Percentiles rank a stretch among this genome's conserved stretches.
These are phyloP conservation scores for Iguana delicatissima DNA, from an alignment of 2,797 vertebrate species.

Conservation along the genomic window DNA sequence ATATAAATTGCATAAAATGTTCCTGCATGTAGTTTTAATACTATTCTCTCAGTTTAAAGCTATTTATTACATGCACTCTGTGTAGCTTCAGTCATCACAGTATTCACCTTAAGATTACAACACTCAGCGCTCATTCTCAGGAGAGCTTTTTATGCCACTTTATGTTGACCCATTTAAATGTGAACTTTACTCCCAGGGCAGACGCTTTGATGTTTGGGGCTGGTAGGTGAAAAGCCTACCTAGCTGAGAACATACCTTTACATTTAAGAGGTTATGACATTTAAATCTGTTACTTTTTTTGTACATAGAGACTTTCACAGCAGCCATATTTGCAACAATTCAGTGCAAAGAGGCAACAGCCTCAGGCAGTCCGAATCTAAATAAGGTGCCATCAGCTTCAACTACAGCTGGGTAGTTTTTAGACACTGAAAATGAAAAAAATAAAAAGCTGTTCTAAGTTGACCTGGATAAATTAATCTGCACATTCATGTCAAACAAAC, in stretches of 20 bases:
- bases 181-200: constrained; percentile 21
- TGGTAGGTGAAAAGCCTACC: constrained; percentile 19
- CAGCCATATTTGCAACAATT: constrained; percentile 39
- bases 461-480: constrained; percentile 49
- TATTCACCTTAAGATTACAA: constrained; percentile 7
- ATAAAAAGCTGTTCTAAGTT: constrained; percentile 61
- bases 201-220: background rate
- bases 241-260: constrained; percentile 19
- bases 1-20: background rate
- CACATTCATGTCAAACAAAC: constrained; percentile 52
- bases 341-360: constrained; percentile 41
- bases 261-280: constrained; percentile 34
- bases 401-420: constrained; percentile 37
- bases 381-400: constrained; percentile 37
- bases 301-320: constrained; percentile 25
- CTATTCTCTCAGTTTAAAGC: constrained; percentile 26
- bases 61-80: background rate
- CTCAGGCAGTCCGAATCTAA: constrained; percentile 49
- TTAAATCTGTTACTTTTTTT: constrained; percentile 33
- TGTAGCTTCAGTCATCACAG: constrained; percentile 5
- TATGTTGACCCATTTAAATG: constrained; percentile 24
- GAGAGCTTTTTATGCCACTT: constrained; percentile 12
- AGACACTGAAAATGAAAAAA: constrained; percentile 55
- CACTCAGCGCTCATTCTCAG: constrained; percentile 3
- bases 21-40: constrained; percentile 26